Base-by-base conservation (phyloP, 23 tunicate species). In the Trididemnum miniatum region DNA sequence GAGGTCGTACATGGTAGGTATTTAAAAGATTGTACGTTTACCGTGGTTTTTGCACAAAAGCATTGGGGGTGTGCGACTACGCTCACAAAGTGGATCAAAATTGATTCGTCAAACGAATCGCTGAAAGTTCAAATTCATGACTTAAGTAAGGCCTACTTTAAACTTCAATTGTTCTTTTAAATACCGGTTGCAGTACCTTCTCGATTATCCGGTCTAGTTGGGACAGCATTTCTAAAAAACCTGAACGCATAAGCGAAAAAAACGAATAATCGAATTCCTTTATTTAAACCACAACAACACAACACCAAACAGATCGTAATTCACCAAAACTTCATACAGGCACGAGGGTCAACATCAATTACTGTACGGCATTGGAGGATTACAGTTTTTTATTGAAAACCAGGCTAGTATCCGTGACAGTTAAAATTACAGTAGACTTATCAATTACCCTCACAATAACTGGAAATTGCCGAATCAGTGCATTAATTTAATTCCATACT, bases 201-300 rank as follows among this genome's bases (percentile, higher is more conserved):
- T 63, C 71, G 23, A 63, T 24, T 63, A 63, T 63, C 23, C 23
- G 23, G 71, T 63, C 71, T 63, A 63, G 71, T 63, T 63, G 71
- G 71, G 71, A 63, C 71, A 63, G 31, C 31, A 27, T 63, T 63
- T 63, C 54, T 63, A 4, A 63, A 23, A 63, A 63, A 63, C 71
- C 31, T 63, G 71, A 63, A 24, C 23, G 71, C n/a, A 63, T 63
- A 63, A 9, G 71, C 71, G 7, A 63, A 63, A 63, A 63, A 50
- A 63, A 12, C 23, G 15, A 4, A 63, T 63, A 63, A 63, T 63
- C 22, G 71, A 63, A 63, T 63, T 63, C 7, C 31, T 63, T 23
- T 27, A 63, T 63, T 27, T 63, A 63, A 9, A 27, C 31, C 23
- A 63, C 12, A 63, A 63, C 71, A 27, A 63, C 15, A 44, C 54